phyloP scores from a whole-genome alignment of 2,888 invertebrate species.

The Zele albiditarsus region DNA sequence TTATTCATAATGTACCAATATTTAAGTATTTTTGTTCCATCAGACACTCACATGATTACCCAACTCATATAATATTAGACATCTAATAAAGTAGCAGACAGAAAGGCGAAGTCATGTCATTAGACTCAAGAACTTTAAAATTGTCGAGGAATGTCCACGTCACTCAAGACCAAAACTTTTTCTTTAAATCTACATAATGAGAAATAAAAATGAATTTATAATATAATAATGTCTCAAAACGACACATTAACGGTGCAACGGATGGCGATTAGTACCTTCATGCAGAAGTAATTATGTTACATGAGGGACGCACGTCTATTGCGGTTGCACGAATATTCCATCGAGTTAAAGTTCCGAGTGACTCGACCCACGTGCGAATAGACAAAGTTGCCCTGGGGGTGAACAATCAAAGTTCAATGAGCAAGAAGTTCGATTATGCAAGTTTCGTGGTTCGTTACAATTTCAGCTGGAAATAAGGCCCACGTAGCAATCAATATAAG shows the following conservation, averaged over 20 bases:
- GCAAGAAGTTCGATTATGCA: conserved; percentile 39
- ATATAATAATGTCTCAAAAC: not conserved
- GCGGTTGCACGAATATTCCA: conserved; percentile 17
- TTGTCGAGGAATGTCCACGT: too few species aligned
- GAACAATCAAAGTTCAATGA: conserved; percentile 37
- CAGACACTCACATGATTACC: too few species aligned
- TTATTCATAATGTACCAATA: too few species aligned
- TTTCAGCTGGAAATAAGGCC: conserved; percentile 1
- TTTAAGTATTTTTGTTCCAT: too few species aligned
- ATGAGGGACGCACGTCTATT: conserved; percentile 19
- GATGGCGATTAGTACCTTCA: not conserved
- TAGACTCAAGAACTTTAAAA: too few species aligned
- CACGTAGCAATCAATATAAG: conserved; percentile 12
- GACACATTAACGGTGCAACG: not conserved
- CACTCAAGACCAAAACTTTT: too few species aligned
- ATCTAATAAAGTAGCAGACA: too few species aligned
- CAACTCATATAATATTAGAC: not conserved
- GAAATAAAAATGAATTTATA: not conserved
- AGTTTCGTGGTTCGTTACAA: conserved; percentile 36
- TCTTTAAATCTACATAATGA: too few species aligned
- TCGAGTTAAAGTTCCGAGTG: conserved; percentile 27
- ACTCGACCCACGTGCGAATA: conserved; percentile 17
- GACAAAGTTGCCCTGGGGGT: conserved; percentile 25
- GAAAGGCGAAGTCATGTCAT: too few species aligned
- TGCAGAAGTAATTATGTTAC: conserved; percentile 16